These are phyloP conservation scores for Drosophila lutescens DNA, from an alignment of 2,888 invertebrate species.

Conservation along the genomic window DNA sequence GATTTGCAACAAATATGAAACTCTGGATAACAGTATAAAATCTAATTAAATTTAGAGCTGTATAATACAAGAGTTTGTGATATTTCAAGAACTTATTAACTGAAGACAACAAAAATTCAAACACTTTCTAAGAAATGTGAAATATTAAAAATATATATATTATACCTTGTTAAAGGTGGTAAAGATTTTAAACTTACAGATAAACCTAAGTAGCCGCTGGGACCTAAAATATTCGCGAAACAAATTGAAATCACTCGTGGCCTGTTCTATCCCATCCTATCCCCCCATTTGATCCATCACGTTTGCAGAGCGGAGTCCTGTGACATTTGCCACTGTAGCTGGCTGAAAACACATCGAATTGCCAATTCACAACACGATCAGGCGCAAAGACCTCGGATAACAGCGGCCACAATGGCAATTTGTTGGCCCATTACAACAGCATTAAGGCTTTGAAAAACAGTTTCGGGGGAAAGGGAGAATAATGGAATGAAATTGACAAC, in stretches of 20 bases:
- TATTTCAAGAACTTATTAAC: no score
- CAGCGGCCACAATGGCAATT: constrained; percentile 61
- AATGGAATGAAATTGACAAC: constrained; percentile 55
- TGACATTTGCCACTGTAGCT: constrained; percentile 52
- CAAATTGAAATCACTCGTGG: not conserved
- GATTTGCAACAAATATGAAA: constrained; percentile 20
- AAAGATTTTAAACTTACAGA: not conserved
- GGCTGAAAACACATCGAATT: constrained; percentile 47
- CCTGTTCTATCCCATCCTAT: not conserved
- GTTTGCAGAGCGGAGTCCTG: constrained; percentile 25
- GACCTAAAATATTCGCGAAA: not conserved
- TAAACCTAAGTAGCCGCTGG: not conserved
- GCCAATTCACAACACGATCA: constrained; percentile 67
- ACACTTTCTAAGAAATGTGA: no score
- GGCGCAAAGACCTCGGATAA: constrained; percentile 61
- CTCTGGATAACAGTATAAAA: not conserved
- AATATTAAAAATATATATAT: no score
- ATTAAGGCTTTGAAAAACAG: constrained; percentile 51
- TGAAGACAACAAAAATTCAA: no score
- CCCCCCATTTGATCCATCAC: constrained; percentile 21
- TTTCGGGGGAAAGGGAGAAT: constrained; percentile 11
- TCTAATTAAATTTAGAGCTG: no score
- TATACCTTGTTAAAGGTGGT: not conserved
- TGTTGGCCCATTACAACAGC: constrained; percentile 73
- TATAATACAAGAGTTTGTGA: no score